A percentile compares a stretch with the other conserved stretches of the same genome.
Conservation (phyloP, 1,140 invertebrate genomes). For the Heliconius congener region DNA sequence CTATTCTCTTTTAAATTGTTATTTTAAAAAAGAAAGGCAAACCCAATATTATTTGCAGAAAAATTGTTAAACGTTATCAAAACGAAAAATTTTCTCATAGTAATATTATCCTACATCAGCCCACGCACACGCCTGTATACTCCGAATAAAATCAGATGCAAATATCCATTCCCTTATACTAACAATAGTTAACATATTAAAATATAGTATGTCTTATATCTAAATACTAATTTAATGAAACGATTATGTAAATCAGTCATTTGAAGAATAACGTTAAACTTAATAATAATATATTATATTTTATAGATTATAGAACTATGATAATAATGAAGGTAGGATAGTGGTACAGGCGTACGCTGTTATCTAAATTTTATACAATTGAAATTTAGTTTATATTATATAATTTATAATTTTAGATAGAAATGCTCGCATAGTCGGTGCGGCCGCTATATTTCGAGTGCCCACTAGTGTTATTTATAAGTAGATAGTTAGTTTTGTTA, state of each 20-base stretch:
- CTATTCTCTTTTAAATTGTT: no score
- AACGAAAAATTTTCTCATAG: no score
- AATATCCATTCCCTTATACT: conserved; percentile 27
- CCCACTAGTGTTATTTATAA: neutral
- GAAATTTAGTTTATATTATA: neutral
- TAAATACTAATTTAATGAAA: conserved; percentile 62
- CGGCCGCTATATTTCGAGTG: conserved; percentile 16
- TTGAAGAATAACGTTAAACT: conserved; percentile 67
- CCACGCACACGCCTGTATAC: conserved; percentile 15
- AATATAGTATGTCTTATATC: conserved; percentile 57
- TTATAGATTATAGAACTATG: conserved; percentile 32
- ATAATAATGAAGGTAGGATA: conserved; percentile 30
- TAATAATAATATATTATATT: conserved; percentile 46
- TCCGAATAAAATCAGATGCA: conserved; percentile 20
- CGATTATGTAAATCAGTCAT: conserved; percentile 76
- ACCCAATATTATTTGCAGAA: no score
- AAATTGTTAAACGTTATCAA: no score
- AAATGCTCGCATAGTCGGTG: conserved; percentile 26
- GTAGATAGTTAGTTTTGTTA: neutral
- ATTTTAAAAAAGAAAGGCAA: no score
- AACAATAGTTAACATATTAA: conserved; percentile 56
- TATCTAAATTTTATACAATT: conserved; percentile 19
- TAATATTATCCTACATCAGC: neutral
- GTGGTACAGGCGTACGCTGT: conserved; percentile 19
- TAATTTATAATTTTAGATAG: conserved; percentile 2